Evolutionary conservation across 2,113 vertebrate species (phyloP).

Genomic region (Entelurus aequoreus): DNA sequence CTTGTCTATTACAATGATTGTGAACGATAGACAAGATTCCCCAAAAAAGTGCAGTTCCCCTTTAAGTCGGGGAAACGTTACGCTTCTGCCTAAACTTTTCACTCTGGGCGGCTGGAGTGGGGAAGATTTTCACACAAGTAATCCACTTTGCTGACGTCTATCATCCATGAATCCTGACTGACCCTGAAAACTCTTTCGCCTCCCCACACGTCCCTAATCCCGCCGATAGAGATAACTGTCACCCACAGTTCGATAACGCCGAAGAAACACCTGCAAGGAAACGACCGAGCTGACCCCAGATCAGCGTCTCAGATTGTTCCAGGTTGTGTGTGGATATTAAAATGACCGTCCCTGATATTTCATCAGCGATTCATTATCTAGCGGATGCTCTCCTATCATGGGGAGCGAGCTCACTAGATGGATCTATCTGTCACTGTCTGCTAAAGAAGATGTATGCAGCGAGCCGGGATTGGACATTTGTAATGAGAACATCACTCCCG

Average conservation of each 20-base stretch:
- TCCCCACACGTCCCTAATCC: constrained; percentile 3
- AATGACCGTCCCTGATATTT: constrained; percentile 55
- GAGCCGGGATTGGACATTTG: constrained; percentile 39
- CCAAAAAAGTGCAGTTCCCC: too few relatives aligned
- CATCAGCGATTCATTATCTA: constrained; percentile 69
- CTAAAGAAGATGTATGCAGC: constrained; percentile 65
- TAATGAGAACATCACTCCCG: constrained; percentile 49
- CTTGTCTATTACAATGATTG: too few relatives aligned
- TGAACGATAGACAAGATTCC: too few relatives aligned
- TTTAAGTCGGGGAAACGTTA: too few relatives aligned
- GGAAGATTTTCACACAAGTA: constrained; percentile 22
- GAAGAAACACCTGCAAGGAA: constrained; percentile 9
- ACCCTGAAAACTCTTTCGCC: constrained; percentile 9
- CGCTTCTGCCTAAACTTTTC: constrained; percentile 30
- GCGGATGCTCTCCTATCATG: constrained; percentile 50
- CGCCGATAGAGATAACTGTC: not conserved
- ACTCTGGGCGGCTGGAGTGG: constrained; percentile 22
- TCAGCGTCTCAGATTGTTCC: constrained; percentile 24
- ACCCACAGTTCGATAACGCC: not conserved
- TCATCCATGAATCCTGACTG: constrained; percentile 5
- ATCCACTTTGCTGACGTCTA: constrained; percentile 14
- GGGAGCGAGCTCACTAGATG: constrained; percentile 63
- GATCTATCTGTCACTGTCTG: constrained; percentile 66
- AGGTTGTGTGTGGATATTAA: constrained; percentile 26
- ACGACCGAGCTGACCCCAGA: constrained; percentile 20